phyloP scores from a whole-genome alignment of 1,140 invertebrate genomes.

The Eulimnadia texana region DNA sequence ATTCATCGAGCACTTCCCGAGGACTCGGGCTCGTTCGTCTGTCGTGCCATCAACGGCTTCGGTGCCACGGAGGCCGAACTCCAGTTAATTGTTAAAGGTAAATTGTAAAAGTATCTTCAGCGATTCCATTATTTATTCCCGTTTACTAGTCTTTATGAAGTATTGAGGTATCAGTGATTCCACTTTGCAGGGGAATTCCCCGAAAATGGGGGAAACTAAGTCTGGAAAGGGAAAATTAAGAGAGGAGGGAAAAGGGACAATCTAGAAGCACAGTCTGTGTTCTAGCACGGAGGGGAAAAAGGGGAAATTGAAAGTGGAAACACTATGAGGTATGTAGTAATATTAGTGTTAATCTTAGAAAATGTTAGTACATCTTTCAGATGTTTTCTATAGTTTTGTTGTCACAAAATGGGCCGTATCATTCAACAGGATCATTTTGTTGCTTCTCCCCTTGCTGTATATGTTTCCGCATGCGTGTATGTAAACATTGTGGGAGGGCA shows the following conservation, averaged over 20 bases:
- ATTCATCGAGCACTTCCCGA: not conserved
- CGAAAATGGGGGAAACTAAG: too few species aligned
- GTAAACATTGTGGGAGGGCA: not conserved
- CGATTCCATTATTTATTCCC: too few species aligned
- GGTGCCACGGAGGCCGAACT: not conserved
- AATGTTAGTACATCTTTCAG: not conserved
- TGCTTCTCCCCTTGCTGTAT: not conserved
- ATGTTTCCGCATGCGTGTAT: not conserved
- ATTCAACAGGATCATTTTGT: not conserved
- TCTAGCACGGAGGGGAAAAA: too few species aligned
- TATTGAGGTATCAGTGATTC: too few species aligned
- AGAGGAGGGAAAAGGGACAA: too few species aligned
- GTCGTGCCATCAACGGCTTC: conserved; percentile 6
- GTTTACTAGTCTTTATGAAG: too few species aligned
- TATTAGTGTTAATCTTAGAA: too few species aligned
- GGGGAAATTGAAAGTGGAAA: too few species aligned
- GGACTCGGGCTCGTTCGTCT: not conserved
- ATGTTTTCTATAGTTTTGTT: not conserved
- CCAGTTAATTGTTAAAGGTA: conserved; percentile 5
- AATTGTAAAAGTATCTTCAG: not conserved
- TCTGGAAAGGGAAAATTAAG: too few species aligned
- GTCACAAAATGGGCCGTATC: not conserved
- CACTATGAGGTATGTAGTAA: too few species aligned
- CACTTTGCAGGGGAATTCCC: too few species aligned
- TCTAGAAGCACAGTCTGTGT: too few species aligned